Evolutionary conservation across 2,113 vertebrate genomes (phyloP), one percentile per base, ranked within the genome.

Genomic region (Rafetus swinhoei): DNA sequence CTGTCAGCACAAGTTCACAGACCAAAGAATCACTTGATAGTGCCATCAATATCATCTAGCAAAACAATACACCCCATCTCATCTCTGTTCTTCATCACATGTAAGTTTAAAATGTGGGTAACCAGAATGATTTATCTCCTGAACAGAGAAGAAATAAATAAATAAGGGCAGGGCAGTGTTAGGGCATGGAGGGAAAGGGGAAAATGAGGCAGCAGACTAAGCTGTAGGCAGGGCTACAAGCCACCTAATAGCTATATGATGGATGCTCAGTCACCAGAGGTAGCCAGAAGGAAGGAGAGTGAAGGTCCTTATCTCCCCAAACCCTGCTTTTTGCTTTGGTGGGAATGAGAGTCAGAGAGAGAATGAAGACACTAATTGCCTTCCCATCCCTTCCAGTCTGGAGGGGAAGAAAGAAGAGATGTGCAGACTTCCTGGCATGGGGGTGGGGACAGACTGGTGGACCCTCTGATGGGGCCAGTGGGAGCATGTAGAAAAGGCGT

Each of bases 161-260:
- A 27, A 6, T 4, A 6, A 0, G 3, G 18, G 4, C 12, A 8
- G 4, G 27, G 53, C 6, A 5, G 21, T 2, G 1, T 1, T 16
- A 32, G 13, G n/a, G n/a, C 69, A 35, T 35, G 18, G 32, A 79
- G 21, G 45, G 11, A 45, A 76, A 76, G 76, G 45, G 39, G 22
- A 79, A 45, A 52, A 45, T 24, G 76, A 3, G 9, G 39, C 15
- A 25, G 60, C 27, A 65, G 60, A 65, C 14, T 7, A 1, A 65
- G 62, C 29, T 13, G 27, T 65, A 16, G 62, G 62, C 3, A 65
- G 7, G 62, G 14, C 14, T 65, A 65, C 29, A 65, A 14, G 15
- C 14, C 3, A 65, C 62, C 29, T 8, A 32, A 65, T 29, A n/a
- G 62, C 14, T 65, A 6, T 65, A 11, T 29, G 25, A 62, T 29